Evolutionary conservation across 2,797 vertebrate genomes (phyloP).

Genomic region (Rhinichthys osculus): DNA sequence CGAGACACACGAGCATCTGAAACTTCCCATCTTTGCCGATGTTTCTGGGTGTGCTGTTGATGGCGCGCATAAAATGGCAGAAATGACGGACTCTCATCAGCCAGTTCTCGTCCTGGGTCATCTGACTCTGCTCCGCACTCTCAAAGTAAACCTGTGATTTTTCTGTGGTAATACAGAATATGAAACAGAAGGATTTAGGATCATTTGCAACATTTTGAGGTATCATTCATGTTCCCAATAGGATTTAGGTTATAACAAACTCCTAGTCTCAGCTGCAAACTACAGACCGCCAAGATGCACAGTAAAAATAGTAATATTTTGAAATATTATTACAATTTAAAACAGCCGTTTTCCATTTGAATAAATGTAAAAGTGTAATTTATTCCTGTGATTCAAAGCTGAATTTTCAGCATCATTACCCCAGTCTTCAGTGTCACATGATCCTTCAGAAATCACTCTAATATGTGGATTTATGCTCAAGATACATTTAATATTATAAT

Average conservation of each 20-base stretch:
- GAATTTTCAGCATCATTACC: not conserved
- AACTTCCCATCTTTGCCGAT: constrained; percentile 99
- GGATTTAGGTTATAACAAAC: not conserved
- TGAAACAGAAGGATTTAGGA: constrained; percentile 11
- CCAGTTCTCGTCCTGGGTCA: constrained; percentile 92
- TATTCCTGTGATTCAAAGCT: not conserved
- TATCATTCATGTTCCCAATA: not conserved
- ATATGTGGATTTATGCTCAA: not conserved
- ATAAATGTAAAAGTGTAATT: not conserved
- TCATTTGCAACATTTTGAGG: not conserved
- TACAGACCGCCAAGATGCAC: not conserved
- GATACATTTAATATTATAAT: not conserved
- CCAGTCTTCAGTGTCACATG: not conserved
- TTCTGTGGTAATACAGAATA: constrained; percentile 77
- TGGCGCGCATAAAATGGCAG: constrained; percentile 94
- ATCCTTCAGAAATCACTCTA: not conserved
- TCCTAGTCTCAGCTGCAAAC: not conserved
- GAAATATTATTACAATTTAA: not conserved
- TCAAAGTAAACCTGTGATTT: constrained; percentile 97
- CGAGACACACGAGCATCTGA: constrained; percentile 98
- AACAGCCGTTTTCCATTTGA: not conserved
- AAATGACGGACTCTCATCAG: constrained; percentile 92
- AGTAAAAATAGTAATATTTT: not conserved
- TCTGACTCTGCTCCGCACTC: constrained; percentile 88
- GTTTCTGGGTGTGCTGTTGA: constrained; percentile 93